phyloP scores from a whole-genome alignment of 2,113 vertebrate genomes.

The Cervus canadensis region DNA sequence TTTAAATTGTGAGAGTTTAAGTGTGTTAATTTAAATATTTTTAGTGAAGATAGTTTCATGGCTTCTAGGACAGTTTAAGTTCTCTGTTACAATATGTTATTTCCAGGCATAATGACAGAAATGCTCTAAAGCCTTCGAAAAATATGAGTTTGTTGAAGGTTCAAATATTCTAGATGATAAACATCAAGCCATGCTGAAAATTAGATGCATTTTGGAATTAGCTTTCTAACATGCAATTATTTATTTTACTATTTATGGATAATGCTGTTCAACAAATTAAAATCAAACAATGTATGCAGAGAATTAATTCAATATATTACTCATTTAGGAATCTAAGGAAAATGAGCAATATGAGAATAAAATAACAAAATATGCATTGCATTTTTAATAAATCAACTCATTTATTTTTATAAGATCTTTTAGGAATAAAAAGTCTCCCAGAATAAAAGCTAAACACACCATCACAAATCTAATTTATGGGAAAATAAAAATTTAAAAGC shows the following conservation, averaged over 20 bases:
- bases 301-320: constrained; percentile 38
- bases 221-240: neutral
- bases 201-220: neutral
- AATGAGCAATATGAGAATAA: constrained; percentile 54
- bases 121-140: neutral
- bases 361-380: constrained; percentile 15
- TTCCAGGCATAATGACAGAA: neutral
- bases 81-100: neutral
- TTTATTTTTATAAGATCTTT: constrained; percentile 61
- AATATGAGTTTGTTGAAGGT: neutral
- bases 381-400: constrained; percentile 49
- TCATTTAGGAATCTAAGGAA: constrained; percentile 16
- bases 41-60: neutral
- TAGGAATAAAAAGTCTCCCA: neutral
- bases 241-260: constrained; percentile 45
- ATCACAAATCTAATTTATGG: neutral
- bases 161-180: neutral
- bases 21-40: neutral
- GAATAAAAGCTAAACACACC: neutral
- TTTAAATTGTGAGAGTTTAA: neutral
- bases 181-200: neutral
- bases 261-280: constrained; percentile 31
- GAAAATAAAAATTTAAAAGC: constrained; percentile 45
- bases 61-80: neutral
- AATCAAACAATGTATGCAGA: neutral